Evolutionary conservation across 53 echinoderm and acorn worm genomes (phyloP), one percentile per base, ranked within the genome.

Genomic region (Mesocentrotus franciscanus): DNA sequence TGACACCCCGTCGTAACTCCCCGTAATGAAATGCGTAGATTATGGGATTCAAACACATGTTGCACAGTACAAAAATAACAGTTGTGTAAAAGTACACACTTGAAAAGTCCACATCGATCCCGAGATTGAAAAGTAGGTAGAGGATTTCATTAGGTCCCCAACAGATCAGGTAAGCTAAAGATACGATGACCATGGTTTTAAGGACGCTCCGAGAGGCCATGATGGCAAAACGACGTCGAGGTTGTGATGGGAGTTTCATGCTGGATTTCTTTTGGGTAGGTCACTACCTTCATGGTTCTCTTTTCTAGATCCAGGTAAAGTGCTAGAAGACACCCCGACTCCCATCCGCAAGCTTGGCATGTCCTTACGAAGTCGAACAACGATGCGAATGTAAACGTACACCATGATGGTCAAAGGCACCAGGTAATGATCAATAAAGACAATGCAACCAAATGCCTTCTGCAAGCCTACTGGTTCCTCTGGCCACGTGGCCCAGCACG

Each of bases 101-200:
- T 90, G 87, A 87, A 85, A 93, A 96, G 79, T 97, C 95, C 1
- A 97, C 96, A 16, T 60, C 35, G 20, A 95, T 93, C 9, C 97
- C 97, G 76, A 97, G 95, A 59, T 98, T 98, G 62, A 84, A 96
- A 20, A 96, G 96, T 15, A 98, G 94, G 68, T 97, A 98, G 17
- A 96, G 91, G 55, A 98, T 70, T 61, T 98, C 98, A 91, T 98
- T 98, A 0, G 98, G 98, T 39, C 98, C 98, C 98, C 98, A 98
- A 87, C 98, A 98, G 78, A 98, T 93, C 58, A 97, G 96, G 61
- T 98, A 98, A 2, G 97, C 95, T 26, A 98, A 39, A 18, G 98
- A 98, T 0, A 98, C 98, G 35, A 98, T 92, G n/a, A 97, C 96
- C 91, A 97, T 97, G 14, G 98, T 98, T 29, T 97, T 98, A 42